Percentiles rank a stretch among this genome's conserved stretches.
phyloP scores from a whole-genome alignment of 2,888 invertebrate species.

The Xestobium rufovillosum region DNA sequence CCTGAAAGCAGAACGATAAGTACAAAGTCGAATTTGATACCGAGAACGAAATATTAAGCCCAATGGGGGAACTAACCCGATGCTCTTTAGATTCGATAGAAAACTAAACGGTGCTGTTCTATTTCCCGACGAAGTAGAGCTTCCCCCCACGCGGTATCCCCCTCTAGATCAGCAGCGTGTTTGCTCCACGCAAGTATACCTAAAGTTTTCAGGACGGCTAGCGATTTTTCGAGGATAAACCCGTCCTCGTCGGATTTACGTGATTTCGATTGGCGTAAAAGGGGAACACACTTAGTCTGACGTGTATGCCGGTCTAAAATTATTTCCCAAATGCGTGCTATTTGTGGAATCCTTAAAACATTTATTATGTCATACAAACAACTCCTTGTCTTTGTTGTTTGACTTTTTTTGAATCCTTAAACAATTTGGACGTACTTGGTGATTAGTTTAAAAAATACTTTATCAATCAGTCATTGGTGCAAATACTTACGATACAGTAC shows the following conservation, averaged over 20 bases:
- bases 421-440: too few relatives aligned
- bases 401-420: too few relatives aligned
- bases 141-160: slow-evolving; percentile 29
- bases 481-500: too few relatives aligned
- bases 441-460: too few relatives aligned
- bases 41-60: neutral
- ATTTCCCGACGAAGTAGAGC: slow-evolving; percentile 28
- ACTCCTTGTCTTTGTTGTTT: too few relatives aligned
- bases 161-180: slow-evolving; percentile 13
- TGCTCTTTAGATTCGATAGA: slow-evolving; percentile 19
- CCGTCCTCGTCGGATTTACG: too few relatives aligned
- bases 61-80: too few relatives aligned
- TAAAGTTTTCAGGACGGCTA: too few relatives aligned
- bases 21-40: neutral
- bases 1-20: slow-evolving; percentile 42
- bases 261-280: too few relatives aligned
- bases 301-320: slow-evolving; percentile 14
- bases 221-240: too few relatives aligned
- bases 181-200: slow-evolving; percentile 17
- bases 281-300: too few relatives aligned
- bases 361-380: slow-evolving; percentile 28
- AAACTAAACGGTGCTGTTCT: slow-evolving; percentile 22
- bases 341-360: slow-evolving; percentile 29
- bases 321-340: slow-evolving; percentile 20
- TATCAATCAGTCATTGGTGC: too few relatives aligned